Evolutionary conservation across 2,888 invertebrate species (phyloP).

Genomic region (Cenopis cana): DNA sequence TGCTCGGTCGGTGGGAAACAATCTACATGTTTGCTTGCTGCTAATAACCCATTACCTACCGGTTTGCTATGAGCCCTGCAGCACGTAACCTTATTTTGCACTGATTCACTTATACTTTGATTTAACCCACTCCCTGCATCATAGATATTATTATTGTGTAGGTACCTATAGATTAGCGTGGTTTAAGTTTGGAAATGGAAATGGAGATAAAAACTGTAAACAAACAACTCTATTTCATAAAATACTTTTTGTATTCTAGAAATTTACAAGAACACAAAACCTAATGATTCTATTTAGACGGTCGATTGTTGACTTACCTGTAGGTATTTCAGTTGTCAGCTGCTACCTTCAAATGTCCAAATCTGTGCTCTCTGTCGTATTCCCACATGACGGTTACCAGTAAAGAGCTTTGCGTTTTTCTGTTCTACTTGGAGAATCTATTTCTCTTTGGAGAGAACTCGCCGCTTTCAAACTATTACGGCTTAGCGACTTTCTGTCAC

Average conservation of each 20-base stretch:
- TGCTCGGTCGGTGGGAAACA: constrained; percentile 66
- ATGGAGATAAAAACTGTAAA: no score
- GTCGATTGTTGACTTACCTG: not conserved
- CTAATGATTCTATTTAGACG: no score
- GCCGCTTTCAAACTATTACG: no score
- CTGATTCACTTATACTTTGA: not conserved
- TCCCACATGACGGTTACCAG: not conserved
- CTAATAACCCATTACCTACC: constrained; percentile 58
- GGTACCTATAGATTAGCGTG: not conserved
- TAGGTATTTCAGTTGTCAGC: not conserved
- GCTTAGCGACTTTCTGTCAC: no score
- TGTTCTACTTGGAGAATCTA: no score
- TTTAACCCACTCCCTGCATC: not conserved
- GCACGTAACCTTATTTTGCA: constrained; percentile 10
- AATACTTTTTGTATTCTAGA: no score
- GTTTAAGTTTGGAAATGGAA: not conserved
- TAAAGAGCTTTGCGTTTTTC: not conserved
- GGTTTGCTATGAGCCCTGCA: constrained; percentile 3
- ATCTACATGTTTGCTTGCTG: constrained; percentile 64
- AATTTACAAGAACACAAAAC: no score
- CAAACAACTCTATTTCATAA: no score
- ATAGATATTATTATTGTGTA: no score
- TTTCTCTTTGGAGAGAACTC: no score
- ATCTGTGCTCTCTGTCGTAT: not conserved
- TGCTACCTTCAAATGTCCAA: not conserved